phyloP scores from a whole-genome alignment of 2,113 vertebrate genomes.

The Chrysemys picta region DNA sequence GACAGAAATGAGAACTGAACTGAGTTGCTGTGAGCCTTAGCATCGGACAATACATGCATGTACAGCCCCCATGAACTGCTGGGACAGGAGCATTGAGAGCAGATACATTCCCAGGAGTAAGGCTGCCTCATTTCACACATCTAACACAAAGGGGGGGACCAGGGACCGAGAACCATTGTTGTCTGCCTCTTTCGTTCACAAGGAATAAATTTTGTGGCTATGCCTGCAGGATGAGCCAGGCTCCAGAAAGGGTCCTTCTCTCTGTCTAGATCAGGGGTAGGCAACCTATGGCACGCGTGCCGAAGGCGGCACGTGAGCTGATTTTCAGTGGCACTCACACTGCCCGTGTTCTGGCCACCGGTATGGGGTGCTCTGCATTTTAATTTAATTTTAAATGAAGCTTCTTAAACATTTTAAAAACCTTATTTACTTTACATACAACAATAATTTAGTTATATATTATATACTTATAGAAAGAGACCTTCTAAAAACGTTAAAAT shows the following conservation, averaged over 20 bases:
- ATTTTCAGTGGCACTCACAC: too few relatives aligned
- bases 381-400: too few relatives aligned
- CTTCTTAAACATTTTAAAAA: too few relatives aligned
- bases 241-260: background rate
- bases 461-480: too few relatives aligned
- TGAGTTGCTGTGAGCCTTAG: background rate
- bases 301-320: too few relatives aligned
- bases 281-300: too few relatives aligned
- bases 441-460: too few relatives aligned
- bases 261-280: background rate
- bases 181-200: background rate
- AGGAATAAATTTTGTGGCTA: background rate
- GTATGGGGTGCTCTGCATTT: too few relatives aligned
- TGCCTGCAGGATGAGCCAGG: background rate
- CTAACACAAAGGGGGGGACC: background rate
- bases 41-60: background rate
- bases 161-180: background rate
- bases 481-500: too few relatives aligned
- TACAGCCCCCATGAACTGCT: background rate
- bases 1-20: background rate
- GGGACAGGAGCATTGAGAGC: background rate
- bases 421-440: too few relatives aligned
- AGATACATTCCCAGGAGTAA: background rate
- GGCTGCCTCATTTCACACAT: background rate
- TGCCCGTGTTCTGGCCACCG: too few relatives aligned